These are phyloP conservation scores for Anarsia innoxiella DNA, from an alignment of 2,888 invertebrate genomes.

Conservation along the genomic window DNA sequence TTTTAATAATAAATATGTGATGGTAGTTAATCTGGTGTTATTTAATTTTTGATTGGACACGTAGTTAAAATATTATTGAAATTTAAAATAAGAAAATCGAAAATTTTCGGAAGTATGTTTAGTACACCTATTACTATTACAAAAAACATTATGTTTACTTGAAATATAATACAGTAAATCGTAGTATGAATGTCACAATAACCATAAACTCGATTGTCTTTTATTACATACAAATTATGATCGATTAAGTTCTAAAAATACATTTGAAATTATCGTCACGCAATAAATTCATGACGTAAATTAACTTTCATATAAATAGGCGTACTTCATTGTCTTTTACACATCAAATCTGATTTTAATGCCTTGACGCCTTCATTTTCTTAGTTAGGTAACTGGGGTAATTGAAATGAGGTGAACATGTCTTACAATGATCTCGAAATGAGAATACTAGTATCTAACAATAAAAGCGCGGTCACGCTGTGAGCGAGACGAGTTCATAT, in stretches of 20 bases:
- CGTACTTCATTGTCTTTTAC: neutral
- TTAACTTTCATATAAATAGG: neutral
- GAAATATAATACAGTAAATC: constrained; percentile 20
- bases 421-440: too few species aligned
- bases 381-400: too few species aligned
- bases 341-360: too few species aligned
- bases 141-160: neutral
- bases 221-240: constrained; percentile 39
- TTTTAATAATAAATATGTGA: constrained; percentile 67
- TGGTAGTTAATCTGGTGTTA: constrained; percentile 20
- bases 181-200: constrained; percentile 33
- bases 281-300: constrained; percentile 28
- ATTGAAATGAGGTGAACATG: too few species aligned
- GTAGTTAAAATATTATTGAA: too few species aligned
- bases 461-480: constrained; percentile 11
- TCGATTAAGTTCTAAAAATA: constrained; percentile 34
- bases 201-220: constrained; percentile 40
- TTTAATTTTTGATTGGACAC: neutral
- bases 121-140: neutral
- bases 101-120: neutral
- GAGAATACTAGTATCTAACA: constrained; percentile 12
- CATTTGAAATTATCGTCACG: constrained; percentile 35
- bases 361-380: too few species aligned
- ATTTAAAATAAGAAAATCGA: too few species aligned
- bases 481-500: too few species aligned